phyloP scores from a whole-genome alignment of 2,797 vertebrate genomes.

The Odontamblyopus lacepedii region DNA sequence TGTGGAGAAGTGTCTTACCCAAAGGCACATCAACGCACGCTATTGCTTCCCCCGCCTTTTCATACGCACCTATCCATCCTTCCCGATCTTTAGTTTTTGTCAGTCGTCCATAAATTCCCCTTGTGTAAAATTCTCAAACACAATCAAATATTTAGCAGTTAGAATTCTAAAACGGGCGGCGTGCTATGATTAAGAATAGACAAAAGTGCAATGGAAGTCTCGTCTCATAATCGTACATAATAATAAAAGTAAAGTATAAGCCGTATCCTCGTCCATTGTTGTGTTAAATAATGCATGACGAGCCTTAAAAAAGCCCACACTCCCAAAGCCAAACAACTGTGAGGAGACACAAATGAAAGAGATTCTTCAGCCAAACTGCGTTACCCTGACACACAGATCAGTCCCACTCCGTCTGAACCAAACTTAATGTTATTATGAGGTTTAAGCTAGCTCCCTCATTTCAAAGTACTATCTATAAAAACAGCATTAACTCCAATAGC shows the following conservation, averaged over 20 bases:
- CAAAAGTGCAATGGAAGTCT: neutral
- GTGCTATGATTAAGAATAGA: neutral
- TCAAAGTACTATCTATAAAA: conserved; percentile 21
- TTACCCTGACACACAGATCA: neutral
- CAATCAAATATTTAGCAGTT: neutral
- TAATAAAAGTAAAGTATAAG: neutral
- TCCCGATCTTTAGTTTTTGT: neutral
- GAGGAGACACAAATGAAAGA: conserved; percentile 20
- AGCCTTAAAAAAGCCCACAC: conserved; percentile 6
- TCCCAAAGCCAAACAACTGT: conserved; percentile 16
- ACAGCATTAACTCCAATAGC: conserved; percentile 27
- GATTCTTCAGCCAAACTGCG: conserved; percentile 5
- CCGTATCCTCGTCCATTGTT: neutral
- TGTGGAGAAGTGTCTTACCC: too few relatives aligned
- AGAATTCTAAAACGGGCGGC: neutral
- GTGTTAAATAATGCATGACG: conserved; percentile 7
- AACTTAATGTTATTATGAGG: conserved; percentile 21
- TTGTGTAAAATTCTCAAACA: neutral
- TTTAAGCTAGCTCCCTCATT: conserved; percentile 22
- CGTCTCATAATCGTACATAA: too few relatives aligned
- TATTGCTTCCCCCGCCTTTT: too few relatives aligned
- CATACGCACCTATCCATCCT: too few relatives aligned
- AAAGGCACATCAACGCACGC: too few relatives aligned
- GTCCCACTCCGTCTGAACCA: conserved; percentile 3
- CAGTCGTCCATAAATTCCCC: neutral